These are phyloP conservation scores for Drymonia ruficornis DNA, from an alignment of 2,888 invertebrate genomes.

Conservation along the genomic window DNA sequence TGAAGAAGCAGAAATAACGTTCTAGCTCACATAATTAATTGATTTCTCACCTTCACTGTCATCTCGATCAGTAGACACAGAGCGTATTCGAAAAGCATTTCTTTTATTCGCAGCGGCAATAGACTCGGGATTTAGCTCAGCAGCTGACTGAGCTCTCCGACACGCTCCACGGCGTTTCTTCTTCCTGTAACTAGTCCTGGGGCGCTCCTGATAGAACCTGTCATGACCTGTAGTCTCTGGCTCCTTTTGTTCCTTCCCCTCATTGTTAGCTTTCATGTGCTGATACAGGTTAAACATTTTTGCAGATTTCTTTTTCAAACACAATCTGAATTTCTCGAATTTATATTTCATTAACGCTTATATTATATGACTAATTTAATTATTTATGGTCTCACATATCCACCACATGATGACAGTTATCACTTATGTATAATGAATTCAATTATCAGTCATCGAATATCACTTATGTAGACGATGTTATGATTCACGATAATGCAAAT, in stretches of 20 bases:
- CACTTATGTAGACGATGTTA: not conserved
- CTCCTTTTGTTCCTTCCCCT: slow-evolving; percentile 80
- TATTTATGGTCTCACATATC: slow-evolving; percentile 5
- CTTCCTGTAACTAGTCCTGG: slow-evolving; percentile 78
- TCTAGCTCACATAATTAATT: not conserved
- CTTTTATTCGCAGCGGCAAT: slow-evolving; percentile 87
- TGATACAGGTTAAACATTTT: slow-evolving; percentile 92
- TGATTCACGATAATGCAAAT: not conserved
- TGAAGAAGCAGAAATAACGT: too few species aligned
- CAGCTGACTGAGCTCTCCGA: slow-evolving; percentile 88
- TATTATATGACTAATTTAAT: slow-evolving; percentile 5
- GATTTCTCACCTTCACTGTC: slow-evolving; percentile 77
- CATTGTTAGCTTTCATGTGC: slow-evolving; percentile 86
- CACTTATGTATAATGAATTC: not conserved
- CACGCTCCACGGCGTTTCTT: slow-evolving; percentile 85
- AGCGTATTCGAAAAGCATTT: slow-evolving; percentile 85
- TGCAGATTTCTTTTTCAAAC: slow-evolving; percentile 41
- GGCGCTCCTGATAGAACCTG: slow-evolving; percentile 89
- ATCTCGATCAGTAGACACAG: slow-evolving; percentile 87
- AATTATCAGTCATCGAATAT: not conserved
- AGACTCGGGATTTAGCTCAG: slow-evolving; percentile 86
- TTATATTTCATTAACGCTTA: slow-evolving; percentile 54
- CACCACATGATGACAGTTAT: not conserved
- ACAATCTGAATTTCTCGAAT: slow-evolving; percentile 47
- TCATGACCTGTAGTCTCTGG: slow-evolving; percentile 91